Percentiles rank a stretch among this genome's conserved stretches.
Evolutionary conservation across 37 sponge, comb jelly and placozoan genomes (phyloP).

Genomic region (Theonella swinhoei): DNA sequence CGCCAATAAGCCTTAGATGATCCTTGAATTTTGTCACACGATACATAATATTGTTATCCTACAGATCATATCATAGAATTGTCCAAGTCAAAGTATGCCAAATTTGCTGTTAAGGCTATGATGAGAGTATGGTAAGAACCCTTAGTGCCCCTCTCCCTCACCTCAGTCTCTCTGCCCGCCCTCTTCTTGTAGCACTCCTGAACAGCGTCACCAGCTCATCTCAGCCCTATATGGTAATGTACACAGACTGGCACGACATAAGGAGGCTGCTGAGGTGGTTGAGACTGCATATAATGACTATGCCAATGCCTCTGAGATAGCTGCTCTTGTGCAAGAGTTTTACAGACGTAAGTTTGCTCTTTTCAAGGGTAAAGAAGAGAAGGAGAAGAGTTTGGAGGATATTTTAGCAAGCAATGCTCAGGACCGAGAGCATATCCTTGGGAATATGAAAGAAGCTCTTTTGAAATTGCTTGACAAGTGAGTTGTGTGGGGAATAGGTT

Average conservation of each 20-base stretch:
- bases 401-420: slow-evolving; percentile 23
- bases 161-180: background rate
- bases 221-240: slow-evolving; percentile 65
- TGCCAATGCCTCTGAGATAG: slow-evolving; percentile 78
- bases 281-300: slow-evolving; percentile 93
- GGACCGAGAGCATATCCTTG: slow-evolving; percentile 13
- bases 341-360: slow-evolving; percentile 73
- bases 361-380: slow-evolving; percentile 44
- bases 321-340: slow-evolving; percentile 82
- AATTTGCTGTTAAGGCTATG: slow-evolving; percentile 82
- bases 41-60: background rate
- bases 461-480: slow-evolving; percentile 71
- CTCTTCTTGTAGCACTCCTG: slow-evolving; percentile 28
- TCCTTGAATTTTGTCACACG: too few relatives aligned
- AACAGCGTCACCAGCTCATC: slow-evolving; percentile 62
- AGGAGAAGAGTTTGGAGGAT: slow-evolving; percentile 1
- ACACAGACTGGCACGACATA: slow-evolving; percentile 65
- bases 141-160: too few relatives aligned
- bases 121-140: slow-evolving; percentile 86
- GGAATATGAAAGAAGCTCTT: slow-evolving; percentile 51
- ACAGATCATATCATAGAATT: slow-evolving; percentile 76
- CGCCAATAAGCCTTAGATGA: too few relatives aligned
- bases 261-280: slow-evolving; percentile 84
- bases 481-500: too few relatives aligned
- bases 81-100: slow-evolving; percentile 85